phyloP scores from a whole-genome alignment of 2,113 vertebrate species.

The Phalacrocorax carbo region DNA sequence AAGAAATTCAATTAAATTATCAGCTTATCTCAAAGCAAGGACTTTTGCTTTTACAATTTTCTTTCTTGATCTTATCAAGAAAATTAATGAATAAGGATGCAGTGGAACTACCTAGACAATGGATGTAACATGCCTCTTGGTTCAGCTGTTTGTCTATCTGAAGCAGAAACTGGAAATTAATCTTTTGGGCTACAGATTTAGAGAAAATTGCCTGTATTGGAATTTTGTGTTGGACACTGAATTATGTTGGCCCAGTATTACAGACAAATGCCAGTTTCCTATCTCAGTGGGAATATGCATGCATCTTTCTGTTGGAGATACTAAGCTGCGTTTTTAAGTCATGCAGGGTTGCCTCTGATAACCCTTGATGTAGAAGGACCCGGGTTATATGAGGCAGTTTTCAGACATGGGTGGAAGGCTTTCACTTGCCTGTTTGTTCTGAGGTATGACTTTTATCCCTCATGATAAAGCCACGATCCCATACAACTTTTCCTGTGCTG shows the following conservation, averaged over 20 bases:
- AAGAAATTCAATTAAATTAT: constrained; percentile 46
- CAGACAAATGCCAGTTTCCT: neutral
- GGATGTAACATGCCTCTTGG: neutral
- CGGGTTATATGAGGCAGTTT: neutral
- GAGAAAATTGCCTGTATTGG: neutral
- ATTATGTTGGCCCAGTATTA: neutral
- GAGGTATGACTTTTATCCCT: neutral
- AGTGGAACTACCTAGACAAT: neutral
- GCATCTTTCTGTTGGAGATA: neutral
- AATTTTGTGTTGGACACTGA: neutral
- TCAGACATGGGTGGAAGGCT: neutral
- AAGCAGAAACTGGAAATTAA: neutral
- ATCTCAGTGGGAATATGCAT: neutral
- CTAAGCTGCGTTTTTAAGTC: neutral
- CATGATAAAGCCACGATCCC: fast-evolving
- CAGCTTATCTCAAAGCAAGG: constrained; percentile 12
- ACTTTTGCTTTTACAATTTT: constrained; percentile 21
- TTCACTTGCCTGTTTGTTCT: neutral
- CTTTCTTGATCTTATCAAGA: constrained; percentile 27
- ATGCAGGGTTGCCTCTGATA: neutral
- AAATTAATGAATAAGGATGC: constrained; percentile 1
- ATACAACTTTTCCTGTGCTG: neutral
- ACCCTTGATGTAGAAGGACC: neutral
- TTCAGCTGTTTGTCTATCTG: neutral
- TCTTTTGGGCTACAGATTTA: neutral